phyloP scores from a whole-genome alignment of 92 coral and sea anemone species.

The Paragorgia papillata region DNA sequence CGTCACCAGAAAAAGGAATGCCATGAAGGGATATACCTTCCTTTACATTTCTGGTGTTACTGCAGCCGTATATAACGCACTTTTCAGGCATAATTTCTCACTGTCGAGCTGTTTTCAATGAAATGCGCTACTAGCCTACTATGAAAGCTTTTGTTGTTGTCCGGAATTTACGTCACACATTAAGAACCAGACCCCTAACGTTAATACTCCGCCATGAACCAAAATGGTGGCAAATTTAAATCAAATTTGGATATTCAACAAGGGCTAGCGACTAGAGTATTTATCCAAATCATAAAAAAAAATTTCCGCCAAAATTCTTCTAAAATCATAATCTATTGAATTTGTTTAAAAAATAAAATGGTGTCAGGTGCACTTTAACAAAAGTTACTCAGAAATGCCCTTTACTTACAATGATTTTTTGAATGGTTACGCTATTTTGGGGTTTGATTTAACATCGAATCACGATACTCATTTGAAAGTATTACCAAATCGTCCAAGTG shows the following conservation, averaged over 20 bases:
- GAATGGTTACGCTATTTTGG: too few relatives aligned
- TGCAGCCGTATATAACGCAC: slow-evolving; percentile 26
- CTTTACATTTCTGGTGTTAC: slow-evolving; percentile 8
- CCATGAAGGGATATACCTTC: slow-evolving; percentile 25
- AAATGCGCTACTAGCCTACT: not conserved
- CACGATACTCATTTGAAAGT: too few relatives aligned
- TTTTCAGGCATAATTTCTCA: slow-evolving; percentile 17
- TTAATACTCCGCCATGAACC: slow-evolving; percentile 8
- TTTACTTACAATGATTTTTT: too few relatives aligned
- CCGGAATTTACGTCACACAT: slow-evolving; percentile 33
- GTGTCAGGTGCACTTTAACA: slow-evolving; percentile 8
- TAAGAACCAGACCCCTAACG: slow-evolving; percentile 2
- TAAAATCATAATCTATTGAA: too few relatives aligned
- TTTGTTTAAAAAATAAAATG: not conserved
- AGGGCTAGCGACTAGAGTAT: too few relatives aligned
- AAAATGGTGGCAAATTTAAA: slow-evolving; percentile 12
- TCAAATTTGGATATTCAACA: slow-evolving; percentile 5
- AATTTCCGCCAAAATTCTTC: not conserved
- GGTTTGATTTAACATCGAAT: too few relatives aligned
- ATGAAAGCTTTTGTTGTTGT: slow-evolving; percentile 18
- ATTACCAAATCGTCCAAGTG: too few relatives aligned
- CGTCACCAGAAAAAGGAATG: slow-evolving; percentile 9
- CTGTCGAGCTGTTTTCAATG: not conserved
- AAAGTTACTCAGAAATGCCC: too few relatives aligned
- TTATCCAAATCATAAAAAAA: not conserved